Base-by-base conservation (phyloP, 2,113 vertebrate species). In the Nanorana parkeri region DNA sequence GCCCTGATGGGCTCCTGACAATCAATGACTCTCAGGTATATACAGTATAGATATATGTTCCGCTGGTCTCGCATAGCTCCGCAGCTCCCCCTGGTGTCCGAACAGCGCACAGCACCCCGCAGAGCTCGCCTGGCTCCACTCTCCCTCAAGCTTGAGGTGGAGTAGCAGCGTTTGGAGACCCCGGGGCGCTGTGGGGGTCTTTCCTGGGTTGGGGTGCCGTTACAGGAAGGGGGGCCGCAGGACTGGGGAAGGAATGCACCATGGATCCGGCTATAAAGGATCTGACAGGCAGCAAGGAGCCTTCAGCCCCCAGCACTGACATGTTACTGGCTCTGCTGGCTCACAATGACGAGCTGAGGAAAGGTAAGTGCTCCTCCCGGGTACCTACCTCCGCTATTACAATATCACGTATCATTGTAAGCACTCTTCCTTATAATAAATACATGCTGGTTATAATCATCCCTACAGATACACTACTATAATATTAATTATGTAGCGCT, bases 311-410 rank as follows among this genome's bases (percentile, higher is more conserved):
- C 10, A 84, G 83, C 64, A 72, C 90, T 17, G 93, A 95, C 85
- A 92, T 94, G 89, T 93, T 95, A 20, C 84, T 96, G 1, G 92
- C 95, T 16, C 79, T 95, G 78, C 88, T 95, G 86, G 90, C 94
- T 2, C 93, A 93, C 84, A 93, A 91, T 51, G 93, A 93, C 36
- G 92, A 94, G 64, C 88, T 94, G 63, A 91, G 91, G 52, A 92
- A 91, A 96, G 95, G 95, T 96, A 93, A 58, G 72, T 75, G 26
- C 11, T 21, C 5, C 32, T 21, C 20, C 16, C 0, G 41, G 41
- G 10, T 15, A 47, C 41, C 41, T 47, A 47, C 41, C 41, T 47
- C 6, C 41, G 13, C 13, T 11, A 47, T 1, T 47, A 47, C 5
- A 47, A 47, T 47, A 7, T 2, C 8, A 36, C 8, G 41, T 47